Percentiles rank a stretch among this genome's conserved stretches.
phyloP scores from a whole-genome alignment of 2,888 invertebrate genomes.

The Ganaspis brasiliensis region DNA sequence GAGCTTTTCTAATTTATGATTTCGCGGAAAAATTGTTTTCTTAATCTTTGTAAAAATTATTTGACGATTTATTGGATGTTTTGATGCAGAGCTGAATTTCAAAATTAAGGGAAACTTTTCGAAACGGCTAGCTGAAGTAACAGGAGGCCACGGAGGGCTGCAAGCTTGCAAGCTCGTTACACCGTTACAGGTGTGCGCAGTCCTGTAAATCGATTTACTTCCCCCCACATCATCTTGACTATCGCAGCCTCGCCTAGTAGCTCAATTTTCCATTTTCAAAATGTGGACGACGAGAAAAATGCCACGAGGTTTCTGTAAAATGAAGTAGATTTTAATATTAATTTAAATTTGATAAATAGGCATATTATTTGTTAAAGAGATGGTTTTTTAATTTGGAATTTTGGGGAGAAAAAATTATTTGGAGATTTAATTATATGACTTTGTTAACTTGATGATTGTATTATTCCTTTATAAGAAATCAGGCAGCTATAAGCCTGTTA shows the following conservation, averaged over 20 bases:
- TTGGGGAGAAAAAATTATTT: no score
- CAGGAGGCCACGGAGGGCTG: constrained; percentile 63
- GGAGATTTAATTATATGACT: no score
- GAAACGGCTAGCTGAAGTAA: constrained; percentile 51
- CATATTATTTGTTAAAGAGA: no score
- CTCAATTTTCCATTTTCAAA: neutral
- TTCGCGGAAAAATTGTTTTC: no score
- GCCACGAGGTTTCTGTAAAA: no score
- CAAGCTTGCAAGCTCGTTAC: constrained; percentile 50
- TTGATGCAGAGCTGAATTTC: neutral
- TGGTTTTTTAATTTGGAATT: no score
- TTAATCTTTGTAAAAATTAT: neutral
- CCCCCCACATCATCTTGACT: constrained; percentile 22
- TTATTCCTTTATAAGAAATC: no score
- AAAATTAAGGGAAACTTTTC: constrained; percentile 9
- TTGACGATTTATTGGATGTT: neutral
- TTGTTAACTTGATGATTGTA: no score
- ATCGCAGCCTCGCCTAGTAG: neutral
- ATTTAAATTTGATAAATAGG: neutral
- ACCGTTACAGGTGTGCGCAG: constrained; percentile 50
- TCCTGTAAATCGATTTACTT: constrained; percentile 43
- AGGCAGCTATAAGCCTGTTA: no score
- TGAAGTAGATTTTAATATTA: neutral
- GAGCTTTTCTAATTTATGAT: no score
- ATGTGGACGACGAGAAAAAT: no score